phyloP scores from a whole-genome alignment of 1,140 invertebrate genomes.

The Atta texana region DNA sequence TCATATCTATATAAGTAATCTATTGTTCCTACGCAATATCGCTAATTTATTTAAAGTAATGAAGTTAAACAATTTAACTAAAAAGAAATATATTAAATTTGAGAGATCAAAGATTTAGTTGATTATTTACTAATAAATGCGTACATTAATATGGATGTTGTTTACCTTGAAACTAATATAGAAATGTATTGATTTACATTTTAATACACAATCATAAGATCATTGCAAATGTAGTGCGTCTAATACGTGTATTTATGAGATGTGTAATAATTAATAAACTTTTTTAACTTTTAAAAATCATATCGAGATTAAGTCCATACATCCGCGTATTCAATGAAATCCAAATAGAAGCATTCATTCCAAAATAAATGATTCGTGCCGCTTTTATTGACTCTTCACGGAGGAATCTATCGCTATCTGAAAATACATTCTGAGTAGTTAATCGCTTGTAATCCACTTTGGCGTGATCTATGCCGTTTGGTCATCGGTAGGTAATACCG shows the following conservation, averaged over 20 bases:
- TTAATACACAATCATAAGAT: not conserved
- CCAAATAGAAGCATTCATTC: slow-evolving; percentile 6
- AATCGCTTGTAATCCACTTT: slow-evolving; percentile 63
- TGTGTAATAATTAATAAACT: not conserved
- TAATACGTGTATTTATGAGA: not conserved
- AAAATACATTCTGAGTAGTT: slow-evolving; percentile 57
- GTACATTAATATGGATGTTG: too few relatives aligned
- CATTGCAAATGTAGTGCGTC: not conserved
- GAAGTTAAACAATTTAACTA: too few relatives aligned
- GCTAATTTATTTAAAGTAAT: too few relatives aligned
- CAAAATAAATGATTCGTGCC: slow-evolving; percentile 23
- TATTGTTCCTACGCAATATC: too few relatives aligned
- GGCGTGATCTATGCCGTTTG: slow-evolving; percentile 60
- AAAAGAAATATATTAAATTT: too few relatives aligned
- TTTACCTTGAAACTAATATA: too few relatives aligned
- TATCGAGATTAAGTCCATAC: too few relatives aligned
- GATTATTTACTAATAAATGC: too few relatives aligned
- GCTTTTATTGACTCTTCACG: slow-evolving; percentile 46
- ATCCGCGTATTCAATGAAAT: not conserved
- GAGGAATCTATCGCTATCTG: slow-evolving; percentile 57
- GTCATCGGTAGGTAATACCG: slow-evolving; percentile 43
- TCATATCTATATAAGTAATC: too few relatives aligned
- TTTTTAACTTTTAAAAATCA: slow-evolving; percentile 18
- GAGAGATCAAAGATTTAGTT: too few relatives aligned
- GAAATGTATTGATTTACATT: too few relatives aligned